These are phyloP conservation scores for Henicopernis longicauda DNA, from an alignment of 2,113 vertebrate genomes.

Conservation along the genomic window DNA sequence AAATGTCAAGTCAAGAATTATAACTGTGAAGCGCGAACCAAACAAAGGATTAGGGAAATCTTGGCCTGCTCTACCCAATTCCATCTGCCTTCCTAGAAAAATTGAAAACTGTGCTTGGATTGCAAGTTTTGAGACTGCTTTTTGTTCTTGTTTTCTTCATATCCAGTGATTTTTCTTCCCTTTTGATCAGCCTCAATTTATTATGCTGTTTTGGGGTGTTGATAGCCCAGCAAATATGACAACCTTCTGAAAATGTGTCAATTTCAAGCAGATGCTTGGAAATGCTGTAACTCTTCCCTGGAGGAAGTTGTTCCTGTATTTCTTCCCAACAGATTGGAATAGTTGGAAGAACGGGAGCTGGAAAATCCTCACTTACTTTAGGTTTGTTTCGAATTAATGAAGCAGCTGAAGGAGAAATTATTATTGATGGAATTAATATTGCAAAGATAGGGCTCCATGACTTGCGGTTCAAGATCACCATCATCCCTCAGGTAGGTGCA, in stretches of 20 bases:
- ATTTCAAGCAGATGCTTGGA: background rate
- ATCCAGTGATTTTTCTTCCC: background rate
- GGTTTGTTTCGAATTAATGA: conserved; percentile 95
- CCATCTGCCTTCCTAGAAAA: background rate
- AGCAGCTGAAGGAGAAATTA: conserved; percentile 83
- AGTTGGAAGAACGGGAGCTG: conserved; percentile 92
- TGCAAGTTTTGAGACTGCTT: background rate
- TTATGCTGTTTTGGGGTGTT: background rate
- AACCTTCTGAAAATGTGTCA: rapidly evolving
- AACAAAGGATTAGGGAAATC: background rate
- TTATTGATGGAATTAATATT: conserved; percentile 88
- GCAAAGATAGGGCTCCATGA: conserved; percentile 88
- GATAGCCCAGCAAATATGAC: background rate
- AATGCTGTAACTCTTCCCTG: background rate
- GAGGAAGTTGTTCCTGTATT: background rate
- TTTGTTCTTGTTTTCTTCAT: background rate
- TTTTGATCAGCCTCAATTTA: background rate
- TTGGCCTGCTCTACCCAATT: background rate
- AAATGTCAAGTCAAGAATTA: background rate
- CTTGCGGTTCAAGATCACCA: conserved; percentile 90
- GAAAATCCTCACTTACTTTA: conserved; percentile 92
- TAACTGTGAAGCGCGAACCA: background rate
- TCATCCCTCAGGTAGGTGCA: conserved; percentile 88
- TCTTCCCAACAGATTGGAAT: conserved; percentile 84
- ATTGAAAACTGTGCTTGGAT: background rate